phyloP scores from a whole-genome alignment of 2,113 vertebrate genomes.

The Coturnix japonica region DNA sequence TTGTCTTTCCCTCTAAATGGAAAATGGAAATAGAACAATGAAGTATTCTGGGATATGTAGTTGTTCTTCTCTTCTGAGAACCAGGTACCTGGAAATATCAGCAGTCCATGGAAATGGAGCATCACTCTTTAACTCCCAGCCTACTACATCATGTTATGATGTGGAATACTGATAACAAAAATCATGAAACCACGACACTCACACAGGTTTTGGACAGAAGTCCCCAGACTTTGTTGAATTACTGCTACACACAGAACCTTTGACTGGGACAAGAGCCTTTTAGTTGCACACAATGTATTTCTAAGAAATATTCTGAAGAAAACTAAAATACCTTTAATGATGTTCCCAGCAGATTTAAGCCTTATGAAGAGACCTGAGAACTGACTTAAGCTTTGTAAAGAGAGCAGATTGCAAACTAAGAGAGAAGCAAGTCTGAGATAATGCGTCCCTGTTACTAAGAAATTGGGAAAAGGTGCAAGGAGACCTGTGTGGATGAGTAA shows the following conservation, averaged over 20 bases:
- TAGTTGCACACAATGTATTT: background rate
- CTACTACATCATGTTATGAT: too few species aligned
- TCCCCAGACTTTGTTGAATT: background rate
- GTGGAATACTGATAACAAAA: too few species aligned
- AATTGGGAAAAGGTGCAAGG: too few species aligned
- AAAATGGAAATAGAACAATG: too few species aligned
- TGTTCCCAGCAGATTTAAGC: background rate
- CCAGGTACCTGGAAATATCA: too few species aligned
- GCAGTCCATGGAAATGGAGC: too few species aligned
- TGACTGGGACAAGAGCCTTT: background rate
- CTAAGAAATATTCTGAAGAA: background rate
- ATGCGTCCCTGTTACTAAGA: too few species aligned
- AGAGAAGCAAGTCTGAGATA: background rate
- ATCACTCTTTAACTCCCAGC: too few species aligned
- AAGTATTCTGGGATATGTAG: too few species aligned
- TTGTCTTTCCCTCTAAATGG: too few species aligned
- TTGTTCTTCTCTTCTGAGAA: too few species aligned
- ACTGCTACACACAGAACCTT: background rate
- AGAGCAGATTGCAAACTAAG: background rate
- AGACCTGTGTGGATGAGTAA: too few species aligned
- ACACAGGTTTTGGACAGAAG: background rate
- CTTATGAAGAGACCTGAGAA: background rate
- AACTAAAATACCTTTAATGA: background rate
- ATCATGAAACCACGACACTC: background rate
- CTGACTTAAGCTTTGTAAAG: background rate